These are phyloP conservation scores for Pachydiplax longipennis DNA, from an alignment of 2,888 invertebrate genomes.

Conservation along the genomic window DNA sequence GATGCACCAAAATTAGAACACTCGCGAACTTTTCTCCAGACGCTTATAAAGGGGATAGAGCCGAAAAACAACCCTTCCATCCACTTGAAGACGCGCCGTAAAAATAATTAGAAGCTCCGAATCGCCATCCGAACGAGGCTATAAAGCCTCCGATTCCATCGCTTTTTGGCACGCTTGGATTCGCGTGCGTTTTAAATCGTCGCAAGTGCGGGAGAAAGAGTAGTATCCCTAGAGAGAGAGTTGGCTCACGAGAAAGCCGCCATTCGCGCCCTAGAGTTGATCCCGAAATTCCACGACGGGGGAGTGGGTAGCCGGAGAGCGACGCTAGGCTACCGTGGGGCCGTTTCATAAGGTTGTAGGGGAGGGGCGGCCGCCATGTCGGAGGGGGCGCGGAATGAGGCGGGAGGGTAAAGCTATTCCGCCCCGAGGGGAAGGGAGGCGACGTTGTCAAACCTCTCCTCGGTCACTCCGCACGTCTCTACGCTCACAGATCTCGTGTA, in stretches of 20 bases:
- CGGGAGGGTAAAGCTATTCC: constrained; percentile 53
- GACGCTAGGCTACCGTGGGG: constrained; percentile 43
- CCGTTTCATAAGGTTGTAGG: constrained; percentile 46
- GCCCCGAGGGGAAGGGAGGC: constrained; percentile 49
- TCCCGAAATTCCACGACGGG: constrained; percentile 48
- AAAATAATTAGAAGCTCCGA: no score
- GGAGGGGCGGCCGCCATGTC: constrained; percentile 48
- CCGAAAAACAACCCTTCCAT: no score
- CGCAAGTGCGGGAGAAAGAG: constrained; percentile 33
- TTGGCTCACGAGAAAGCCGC: constrained; percentile 32
- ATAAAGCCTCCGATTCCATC: constrained; percentile 47
- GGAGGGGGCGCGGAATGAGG: constrained; percentile 55
- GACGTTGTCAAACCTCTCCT: constrained; percentile 61
- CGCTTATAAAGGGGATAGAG: no score
- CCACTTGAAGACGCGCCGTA: no score
- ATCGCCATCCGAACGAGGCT: neutral
- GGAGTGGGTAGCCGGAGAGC: constrained; percentile 33
- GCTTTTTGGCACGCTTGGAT: constrained; percentile 49
- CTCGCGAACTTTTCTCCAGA: no score
- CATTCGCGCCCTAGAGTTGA: constrained; percentile 48
- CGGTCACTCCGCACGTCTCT: constrained; percentile 1
- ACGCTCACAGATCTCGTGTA: neutral
- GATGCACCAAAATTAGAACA: no score
- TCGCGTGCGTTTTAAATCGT: neutral
- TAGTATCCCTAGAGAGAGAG: constrained; percentile 19